Percentiles rank a stretch among this genome's conserved stretches.
phyloP scores from a whole-genome alignment of 2,797 vertebrate genomes.

The Margarornis squamiger region DNA sequence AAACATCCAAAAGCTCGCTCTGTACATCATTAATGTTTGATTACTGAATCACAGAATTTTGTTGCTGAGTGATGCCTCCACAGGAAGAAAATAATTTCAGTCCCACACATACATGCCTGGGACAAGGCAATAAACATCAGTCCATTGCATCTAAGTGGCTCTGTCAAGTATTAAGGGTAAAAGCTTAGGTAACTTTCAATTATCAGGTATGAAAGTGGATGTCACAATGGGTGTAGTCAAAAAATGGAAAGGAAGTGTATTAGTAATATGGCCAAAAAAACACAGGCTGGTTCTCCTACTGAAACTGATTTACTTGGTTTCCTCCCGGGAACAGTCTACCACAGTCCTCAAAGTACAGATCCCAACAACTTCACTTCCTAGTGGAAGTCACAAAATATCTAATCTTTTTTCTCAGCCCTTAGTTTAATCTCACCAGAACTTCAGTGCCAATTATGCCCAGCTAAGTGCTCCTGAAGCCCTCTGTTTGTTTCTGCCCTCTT shows the following conservation, averaged over 20 bases:
- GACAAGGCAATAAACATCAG: not conserved
- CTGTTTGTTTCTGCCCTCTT: not conserved
- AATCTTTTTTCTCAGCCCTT: not conserved
- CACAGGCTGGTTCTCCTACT: not conserved
- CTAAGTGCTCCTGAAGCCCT: not conserved
- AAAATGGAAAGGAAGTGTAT: not conserved
- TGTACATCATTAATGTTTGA: conserved; percentile 31
- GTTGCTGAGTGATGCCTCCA: not conserved
- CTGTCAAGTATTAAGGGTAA: not conserved
- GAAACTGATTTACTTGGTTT: not conserved
- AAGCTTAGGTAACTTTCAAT: not conserved
- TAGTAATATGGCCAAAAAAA: not conserved
- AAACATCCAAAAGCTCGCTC: not conserved
- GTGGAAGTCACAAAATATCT: not conserved
- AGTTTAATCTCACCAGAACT: not conserved
- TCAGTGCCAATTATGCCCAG: not conserved
- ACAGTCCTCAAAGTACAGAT: not conserved
- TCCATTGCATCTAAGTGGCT: not conserved
- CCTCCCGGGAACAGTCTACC: not conserved
- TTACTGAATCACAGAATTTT: conserved; percentile 14
- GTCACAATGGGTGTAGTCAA: not conserved
- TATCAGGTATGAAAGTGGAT: not conserved
- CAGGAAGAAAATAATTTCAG: not conserved
- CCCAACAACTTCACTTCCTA: not conserved
- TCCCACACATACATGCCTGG: not conserved